Conservation (phyloP, 2,113 vertebrate species). For the Perccottus glenii region DNA sequence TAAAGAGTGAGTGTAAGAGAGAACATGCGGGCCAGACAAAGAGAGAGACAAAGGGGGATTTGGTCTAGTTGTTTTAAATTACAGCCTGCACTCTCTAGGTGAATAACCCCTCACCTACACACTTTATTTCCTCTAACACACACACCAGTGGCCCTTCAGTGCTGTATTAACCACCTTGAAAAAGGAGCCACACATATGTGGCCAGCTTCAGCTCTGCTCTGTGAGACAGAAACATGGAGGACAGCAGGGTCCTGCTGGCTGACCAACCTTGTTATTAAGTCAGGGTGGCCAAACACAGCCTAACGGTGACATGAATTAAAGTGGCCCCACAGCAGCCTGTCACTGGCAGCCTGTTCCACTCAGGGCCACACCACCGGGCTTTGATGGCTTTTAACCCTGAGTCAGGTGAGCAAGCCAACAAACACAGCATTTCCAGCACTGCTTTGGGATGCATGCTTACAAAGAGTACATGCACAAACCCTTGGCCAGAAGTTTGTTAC, state of each 20-base stretch:
- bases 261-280: slow-evolving; percentile 67
- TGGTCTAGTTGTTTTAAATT: slow-evolving; percentile 82
- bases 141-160: slow-evolving; percentile 29
- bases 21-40: slow-evolving; percentile 17
- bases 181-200: slow-evolving; percentile 5
- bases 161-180: slow-evolving; percentile 38
- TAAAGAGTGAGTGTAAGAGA: slow-evolving; percentile 50
- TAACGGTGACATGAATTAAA: slow-evolving; percentile 57
- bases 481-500: neutral
- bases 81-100: slow-evolving; percentile 72
- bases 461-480: slow-evolving; percentile 7
- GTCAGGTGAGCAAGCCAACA: slow-evolving; percentile 16
- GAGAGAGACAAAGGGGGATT: slow-evolving; percentile 44
- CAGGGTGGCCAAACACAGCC: slow-evolving; percentile 49
- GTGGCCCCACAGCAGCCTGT: slow-evolving; percentile 44
- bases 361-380: slow-evolving; percentile 32
- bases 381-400: slow-evolving; percentile 22
- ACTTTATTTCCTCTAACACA: slow-evolving; percentile 64
- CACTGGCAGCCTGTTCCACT: slow-evolving; percentile 25
- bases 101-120: slow-evolving; percentile 77
- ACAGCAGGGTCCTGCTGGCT: slow-evolving; percentile 54
- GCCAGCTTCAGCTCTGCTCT: slow-evolving; percentile 19
- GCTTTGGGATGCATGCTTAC: neutral
- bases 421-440: neutral
- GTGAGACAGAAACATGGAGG: slow-evolving; percentile 38